Conservation (phyloP, 1,140 invertebrate species). For the Oreohelix idahoensis region DNA sequence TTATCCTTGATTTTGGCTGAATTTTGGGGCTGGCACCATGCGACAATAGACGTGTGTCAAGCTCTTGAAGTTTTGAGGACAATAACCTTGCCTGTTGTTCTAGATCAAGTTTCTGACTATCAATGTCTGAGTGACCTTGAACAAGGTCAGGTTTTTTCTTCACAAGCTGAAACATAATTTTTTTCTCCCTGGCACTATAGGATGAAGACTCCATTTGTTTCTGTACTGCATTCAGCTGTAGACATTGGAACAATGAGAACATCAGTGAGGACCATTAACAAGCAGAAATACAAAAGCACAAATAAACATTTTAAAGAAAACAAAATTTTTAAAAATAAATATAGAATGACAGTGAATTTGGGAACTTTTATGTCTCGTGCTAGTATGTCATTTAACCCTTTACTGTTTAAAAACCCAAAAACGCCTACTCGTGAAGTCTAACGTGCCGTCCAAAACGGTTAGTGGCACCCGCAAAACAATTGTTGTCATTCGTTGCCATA, state of each 20-base stretch:
- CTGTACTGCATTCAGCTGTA: constrained; percentile 11
- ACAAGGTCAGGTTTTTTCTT: constrained; percentile 25
- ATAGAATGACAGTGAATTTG: background rate
- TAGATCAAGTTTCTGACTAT: background rate
- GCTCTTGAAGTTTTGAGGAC: constrained; percentile 13
- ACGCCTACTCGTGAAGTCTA: too few relatives aligned
- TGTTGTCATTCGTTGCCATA: too few relatives aligned
- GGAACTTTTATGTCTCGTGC: background rate
- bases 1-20: background rate
- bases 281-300: too few relatives aligned
- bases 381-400: too few relatives aligned
- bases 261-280: too few relatives aligned
- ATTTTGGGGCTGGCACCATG: background rate
- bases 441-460: too few relatives aligned
- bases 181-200: constrained; percentile 1
- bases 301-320: too few relatives aligned
- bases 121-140: background rate
- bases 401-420: too few relatives aligned
- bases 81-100: constrained; percentile 16
- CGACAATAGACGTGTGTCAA: background rate
- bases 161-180: background rate
- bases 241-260: too few relatives aligned
- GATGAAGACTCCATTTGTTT: constrained; percentile 1
- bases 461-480: too few relatives aligned
- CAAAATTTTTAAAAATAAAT: too few relatives aligned